phyloP scores from a whole-genome alignment of 1,140 invertebrate genomes.

The Ectropis grisescens region DNA sequence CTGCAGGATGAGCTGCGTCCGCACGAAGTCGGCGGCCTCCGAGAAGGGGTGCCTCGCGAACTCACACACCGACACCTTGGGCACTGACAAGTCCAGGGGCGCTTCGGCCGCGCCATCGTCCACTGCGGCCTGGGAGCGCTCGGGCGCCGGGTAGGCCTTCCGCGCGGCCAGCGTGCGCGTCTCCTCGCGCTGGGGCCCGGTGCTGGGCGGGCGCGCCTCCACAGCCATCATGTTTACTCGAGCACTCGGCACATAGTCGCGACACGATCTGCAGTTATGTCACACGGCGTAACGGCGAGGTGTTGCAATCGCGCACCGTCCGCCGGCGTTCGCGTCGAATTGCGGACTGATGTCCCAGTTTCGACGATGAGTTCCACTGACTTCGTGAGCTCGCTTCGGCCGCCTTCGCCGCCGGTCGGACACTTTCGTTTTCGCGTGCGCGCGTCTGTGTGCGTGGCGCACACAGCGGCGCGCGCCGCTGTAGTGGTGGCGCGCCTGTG shows the following conservation, averaged over 20 bases:
- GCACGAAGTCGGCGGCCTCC: conserved; percentile 55
- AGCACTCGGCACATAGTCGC: conserved; percentile 57
- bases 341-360: conserved; percentile 64
- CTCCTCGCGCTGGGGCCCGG: conserved; percentile 37
- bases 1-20: conserved; percentile 55
- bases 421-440: conserved; percentile 65
- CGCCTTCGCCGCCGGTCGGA: conserved; percentile 48
- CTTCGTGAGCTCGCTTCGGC: conserved; percentile 62
- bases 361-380: conserved; percentile 65
- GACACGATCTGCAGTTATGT: conserved; percentile 48
- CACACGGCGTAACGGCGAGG: conserved; percentile 49
- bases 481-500: conserved; percentile 24
- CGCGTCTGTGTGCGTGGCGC: conserved; percentile 26
- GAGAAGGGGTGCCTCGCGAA: conserved; percentile 59
- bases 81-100: conserved; percentile 74
- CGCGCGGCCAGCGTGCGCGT: conserved; percentile 57
- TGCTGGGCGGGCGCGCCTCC: conserved; percentile 49
- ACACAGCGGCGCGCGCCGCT: conserved; percentile 16
- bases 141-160: conserved; percentile 58
- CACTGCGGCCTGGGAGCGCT: conserved; percentile 41
- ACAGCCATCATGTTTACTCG: conserved; percentile 55
- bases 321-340: conserved; percentile 47
- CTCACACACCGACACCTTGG: conserved; percentile 57
- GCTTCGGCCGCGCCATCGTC: conserved; percentile 48
- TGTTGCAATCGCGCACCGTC: conserved; percentile 40